phyloP scores from a whole-genome alignment of 2,888 invertebrate species.

The Apodemia mormo region DNA sequence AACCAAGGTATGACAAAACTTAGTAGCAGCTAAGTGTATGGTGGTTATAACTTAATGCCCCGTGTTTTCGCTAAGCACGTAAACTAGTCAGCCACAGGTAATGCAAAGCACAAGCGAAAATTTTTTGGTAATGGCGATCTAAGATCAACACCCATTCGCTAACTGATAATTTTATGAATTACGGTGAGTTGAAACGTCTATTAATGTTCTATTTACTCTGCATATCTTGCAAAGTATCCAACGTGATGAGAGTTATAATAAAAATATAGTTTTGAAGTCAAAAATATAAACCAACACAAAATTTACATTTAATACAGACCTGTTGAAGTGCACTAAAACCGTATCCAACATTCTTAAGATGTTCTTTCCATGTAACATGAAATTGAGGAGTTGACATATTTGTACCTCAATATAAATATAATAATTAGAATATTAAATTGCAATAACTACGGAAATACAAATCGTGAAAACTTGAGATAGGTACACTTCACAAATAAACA shows the following conservation, averaged over 20 bases:
- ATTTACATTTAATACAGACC: slow-evolving; percentile 45
- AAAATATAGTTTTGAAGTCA: neutral
- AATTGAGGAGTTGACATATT: slow-evolving; percentile 44
- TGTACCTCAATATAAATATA: neutral
- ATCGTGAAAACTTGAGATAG: neutral
- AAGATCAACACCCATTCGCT: neutral
- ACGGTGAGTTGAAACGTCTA: neutral
- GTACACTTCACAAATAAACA: too few relatives aligned
- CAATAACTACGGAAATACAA: neutral
- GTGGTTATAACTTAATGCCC: too few relatives aligned
- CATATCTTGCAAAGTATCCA: neutral
- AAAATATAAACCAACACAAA: neutral
- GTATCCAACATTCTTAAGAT: slow-evolving; percentile 54
- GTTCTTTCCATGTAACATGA: slow-evolving; percentile 58
- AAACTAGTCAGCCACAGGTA: too few relatives aligned
- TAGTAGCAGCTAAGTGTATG: too few relatives aligned
- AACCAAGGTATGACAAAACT: too few relatives aligned
- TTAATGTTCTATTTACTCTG: neutral
- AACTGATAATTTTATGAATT: neutral
- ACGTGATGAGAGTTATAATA: neutral
- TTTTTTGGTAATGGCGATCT: too few relatives aligned
- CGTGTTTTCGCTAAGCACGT: too few relatives aligned
- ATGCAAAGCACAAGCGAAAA: too few relatives aligned
- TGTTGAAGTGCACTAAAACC: slow-evolving; percentile 62
- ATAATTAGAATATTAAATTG: neutral